Percentiles rank a stretch among this genome's conserved stretches.
phyloP scores from a whole-genome alignment of 1,140 invertebrate species.

The Philaenus spumarius region DNA sequence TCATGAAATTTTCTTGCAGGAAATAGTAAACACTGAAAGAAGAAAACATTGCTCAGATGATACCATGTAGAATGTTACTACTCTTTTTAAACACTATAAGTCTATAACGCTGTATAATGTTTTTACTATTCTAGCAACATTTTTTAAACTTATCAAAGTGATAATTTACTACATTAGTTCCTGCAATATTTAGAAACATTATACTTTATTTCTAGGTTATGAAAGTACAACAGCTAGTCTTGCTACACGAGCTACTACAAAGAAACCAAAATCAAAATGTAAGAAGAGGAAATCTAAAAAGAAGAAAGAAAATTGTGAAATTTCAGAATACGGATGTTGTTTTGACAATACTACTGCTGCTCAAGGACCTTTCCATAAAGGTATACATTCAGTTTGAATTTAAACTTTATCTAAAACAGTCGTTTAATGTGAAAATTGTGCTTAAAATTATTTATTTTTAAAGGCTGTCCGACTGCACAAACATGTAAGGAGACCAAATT shows the following conservation, averaged over 20 bases:
- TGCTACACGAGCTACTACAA: constrained; percentile 36
- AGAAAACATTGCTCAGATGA: too few relatives aligned
- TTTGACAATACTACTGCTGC: constrained; percentile 76
- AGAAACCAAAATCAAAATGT: constrained; percentile 50
- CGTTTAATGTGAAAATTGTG: background rate
- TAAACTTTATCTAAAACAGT: background rate
- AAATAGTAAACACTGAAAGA: too few relatives aligned
- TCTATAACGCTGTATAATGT: too few relatives aligned
- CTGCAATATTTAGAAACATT: background rate
- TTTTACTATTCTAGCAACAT: too few relatives aligned
- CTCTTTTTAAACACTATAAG: too few relatives aligned
- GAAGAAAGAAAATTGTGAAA: constrained; percentile 55
- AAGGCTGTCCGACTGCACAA: constrained; percentile 59
- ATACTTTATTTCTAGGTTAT: background rate
- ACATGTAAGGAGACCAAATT: constrained; percentile 75
- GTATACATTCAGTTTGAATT: constrained; percentile 30
- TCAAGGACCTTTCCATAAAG: constrained; percentile 76
- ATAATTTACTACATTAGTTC: background rate
- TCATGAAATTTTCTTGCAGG: too few relatives aligned
- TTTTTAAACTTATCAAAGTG: background rate
- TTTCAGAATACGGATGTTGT: constrained; percentile 80
- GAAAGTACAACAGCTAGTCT: constrained; percentile 6
- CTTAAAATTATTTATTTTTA: constrained; percentile 12
- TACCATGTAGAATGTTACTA: too few relatives aligned
- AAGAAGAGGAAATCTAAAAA: constrained; percentile 43